Percentiles rank a stretch among this genome's conserved stretches.
Conservation (phyloP, 2,888 invertebrate species). For the Cordilura impudica region DNA sequence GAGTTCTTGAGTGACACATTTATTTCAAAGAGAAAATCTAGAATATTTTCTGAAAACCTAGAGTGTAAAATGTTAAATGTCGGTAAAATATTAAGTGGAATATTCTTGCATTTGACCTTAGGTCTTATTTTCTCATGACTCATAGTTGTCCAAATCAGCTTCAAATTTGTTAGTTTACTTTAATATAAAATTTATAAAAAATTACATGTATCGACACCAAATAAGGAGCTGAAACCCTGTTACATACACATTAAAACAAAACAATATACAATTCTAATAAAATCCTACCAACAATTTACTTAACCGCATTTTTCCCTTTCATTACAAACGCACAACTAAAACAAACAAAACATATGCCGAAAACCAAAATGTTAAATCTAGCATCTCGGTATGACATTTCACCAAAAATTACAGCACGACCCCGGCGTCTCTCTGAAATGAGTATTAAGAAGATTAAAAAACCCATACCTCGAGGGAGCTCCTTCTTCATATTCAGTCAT, state of each 20-base stretch:
- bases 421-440: conserved; percentile 91
- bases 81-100: too few species aligned
- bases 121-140: too few species aligned
- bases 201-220: too few species aligned
- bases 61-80: too few species aligned
- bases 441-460: conserved; percentile 90
- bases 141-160: too few species aligned
- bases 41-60: too few species aligned
- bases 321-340: conserved; percentile 23
- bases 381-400: conserved; percentile 67
- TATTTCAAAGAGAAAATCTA: too few species aligned
- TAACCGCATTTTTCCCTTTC: conserved; percentile 16
- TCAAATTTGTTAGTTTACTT: too few species aligned
- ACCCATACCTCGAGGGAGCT: conserved; percentile 93
- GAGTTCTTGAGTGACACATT: too few species aligned
- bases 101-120: too few species aligned
- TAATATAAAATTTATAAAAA: too few species aligned
- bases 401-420: conserved; percentile 82
- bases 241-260: neutral
- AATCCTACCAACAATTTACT: neutral
- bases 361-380: conserved; percentile 10
- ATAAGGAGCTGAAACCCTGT: too few species aligned
- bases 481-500: conserved; percentile 95
- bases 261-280: conserved; percentile 10
- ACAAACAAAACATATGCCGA: conserved; percentile 44